A percentile compares a stretch with the other conserved stretches of the same genome.
Conservation (phyloP, 2,113 vertebrate species). For the Petrocephalus zakoni region DNA sequence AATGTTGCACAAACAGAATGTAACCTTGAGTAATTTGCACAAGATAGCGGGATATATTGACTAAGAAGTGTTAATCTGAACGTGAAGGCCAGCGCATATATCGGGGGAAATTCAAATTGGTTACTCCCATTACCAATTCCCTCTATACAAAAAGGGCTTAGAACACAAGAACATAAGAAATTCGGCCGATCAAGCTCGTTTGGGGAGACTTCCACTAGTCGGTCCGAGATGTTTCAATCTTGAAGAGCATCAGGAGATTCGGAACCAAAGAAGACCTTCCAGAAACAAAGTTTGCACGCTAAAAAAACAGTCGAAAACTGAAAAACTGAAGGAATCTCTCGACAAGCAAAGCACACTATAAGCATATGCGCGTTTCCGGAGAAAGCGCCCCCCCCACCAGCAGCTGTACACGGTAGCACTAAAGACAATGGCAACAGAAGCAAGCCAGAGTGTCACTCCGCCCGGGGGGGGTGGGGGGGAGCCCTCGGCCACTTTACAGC, state of each 20-base stretch:
- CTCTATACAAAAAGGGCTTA: background rate
- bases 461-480: constrained; percentile 24
- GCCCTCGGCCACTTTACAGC: background rate
- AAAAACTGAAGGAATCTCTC: background rate
- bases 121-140: background rate
- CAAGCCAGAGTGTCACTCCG: background rate
- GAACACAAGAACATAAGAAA: background rate
- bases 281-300: background rate
- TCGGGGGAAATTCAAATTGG: background rate
- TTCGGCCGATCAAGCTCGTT: too few relatives aligned
- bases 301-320: background rate
- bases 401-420: background rate
- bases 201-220: too few relatives aligned
- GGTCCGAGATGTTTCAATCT: too few relatives aligned
- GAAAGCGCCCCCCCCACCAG: constrained; percentile 20
- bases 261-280: background rate
- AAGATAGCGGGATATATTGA: background rate
- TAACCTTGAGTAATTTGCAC: constrained; percentile 9
- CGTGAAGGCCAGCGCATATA: background rate
- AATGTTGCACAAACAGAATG: constrained; percentile 6
- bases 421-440: background rate
- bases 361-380: background rate
- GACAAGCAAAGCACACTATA: background rate
- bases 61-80: background rate
- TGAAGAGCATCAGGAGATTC: background rate